These are phyloP conservation scores for Penaeus japonicus DNA, from an alignment of 1,140 invertebrate genomes.

Conservation along the genomic window DNA sequence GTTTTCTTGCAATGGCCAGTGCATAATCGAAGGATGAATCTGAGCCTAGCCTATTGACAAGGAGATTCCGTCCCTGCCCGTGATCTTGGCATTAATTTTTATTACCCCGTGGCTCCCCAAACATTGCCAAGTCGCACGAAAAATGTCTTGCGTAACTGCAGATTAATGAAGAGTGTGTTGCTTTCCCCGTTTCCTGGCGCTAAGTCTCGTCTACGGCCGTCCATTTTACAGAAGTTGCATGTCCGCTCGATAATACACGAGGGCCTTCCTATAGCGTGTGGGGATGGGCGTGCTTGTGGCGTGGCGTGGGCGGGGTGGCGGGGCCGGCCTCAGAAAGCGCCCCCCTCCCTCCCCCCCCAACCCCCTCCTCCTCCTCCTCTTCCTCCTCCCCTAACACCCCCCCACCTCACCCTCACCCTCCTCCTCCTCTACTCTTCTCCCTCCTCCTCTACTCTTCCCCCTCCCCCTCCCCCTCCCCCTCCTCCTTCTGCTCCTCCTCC, in stretches of 20 bases:
- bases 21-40: neutral
- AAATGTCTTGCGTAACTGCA: slow-evolving; percentile 20
- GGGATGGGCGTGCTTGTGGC: slow-evolving; percentile 25
- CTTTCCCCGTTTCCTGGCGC: neutral
- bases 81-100: slow-evolving; percentile 34
- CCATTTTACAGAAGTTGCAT: slow-evolving; percentile 26
- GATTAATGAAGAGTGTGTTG: neutral
- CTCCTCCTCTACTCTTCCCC: neutral
- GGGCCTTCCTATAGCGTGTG: neutral
- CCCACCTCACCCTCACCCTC: neutral
- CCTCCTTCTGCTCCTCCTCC: neutral
- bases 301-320: slow-evolving; percentile 19
- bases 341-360: neutral
- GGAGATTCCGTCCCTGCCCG: neutral
- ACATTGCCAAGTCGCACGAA: slow-evolving; percentile 15
- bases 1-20: neutral
- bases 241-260: slow-evolving; percentile 27
- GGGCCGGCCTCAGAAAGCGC: neutral
- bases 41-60: neutral
- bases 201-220: neutral
- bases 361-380: neutral
- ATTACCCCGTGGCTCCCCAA: slow-evolving; percentile 6
- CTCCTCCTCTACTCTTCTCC: neutral
- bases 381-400: neutral
- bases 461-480: neutral